Evolutionary conservation across 2,888 invertebrate species (phyloP), one percentile per base, ranked within the genome.

Genomic region (Cephus nigrinus): DNA sequence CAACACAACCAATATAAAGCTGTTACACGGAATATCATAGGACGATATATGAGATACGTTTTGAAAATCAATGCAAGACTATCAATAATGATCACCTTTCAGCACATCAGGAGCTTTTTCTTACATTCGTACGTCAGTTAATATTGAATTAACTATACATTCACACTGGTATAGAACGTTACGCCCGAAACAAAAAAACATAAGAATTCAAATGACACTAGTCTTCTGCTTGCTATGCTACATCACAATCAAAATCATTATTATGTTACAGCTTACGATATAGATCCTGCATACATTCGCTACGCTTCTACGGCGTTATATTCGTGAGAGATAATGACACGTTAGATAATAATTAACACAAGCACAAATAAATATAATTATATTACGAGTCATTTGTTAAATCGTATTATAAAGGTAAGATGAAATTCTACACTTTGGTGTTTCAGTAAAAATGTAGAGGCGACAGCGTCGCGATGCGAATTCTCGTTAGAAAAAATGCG

Each of bases 51-150:
- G 71, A 71, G 31, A 15, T 36, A 68, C 68, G 30, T 75, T 75
- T 75, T 69, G 73, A 82, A 84, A 84, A 84, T 85, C 81, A 86
- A 88, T 88, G 87, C 88, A 89, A 89, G 86, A 88, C 81, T 86
- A 86, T 86, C 85, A 86, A 87, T 78, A 82, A 84, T 79, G 81
- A 84, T 86, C 85, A 86, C 86, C 84, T 83, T 83, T 78, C 83
- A 84, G 84, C 83, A 80, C 81, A 79, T 83, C 79, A 69, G 32
- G 75, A 77, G 78, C 78, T 32, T 80, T 32, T 33, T 78, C 80
- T 75, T 76, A 31, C 83, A 80, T 73, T 80, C 81, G 35, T 77
- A 76, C 81, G 79, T 80, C 79, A 78, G 80, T 80, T 81, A 80
- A 81, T 77, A 75, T 12, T 33, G 23, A 55, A 31, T 71, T 31